A percentile compares a stretch with the other conserved stretches of the same genome.
These are phyloP conservation scores for Trochalopteron elliotii DNA, from an alignment of 2,113 vertebrate species.

Conservation along the genomic window DNA sequence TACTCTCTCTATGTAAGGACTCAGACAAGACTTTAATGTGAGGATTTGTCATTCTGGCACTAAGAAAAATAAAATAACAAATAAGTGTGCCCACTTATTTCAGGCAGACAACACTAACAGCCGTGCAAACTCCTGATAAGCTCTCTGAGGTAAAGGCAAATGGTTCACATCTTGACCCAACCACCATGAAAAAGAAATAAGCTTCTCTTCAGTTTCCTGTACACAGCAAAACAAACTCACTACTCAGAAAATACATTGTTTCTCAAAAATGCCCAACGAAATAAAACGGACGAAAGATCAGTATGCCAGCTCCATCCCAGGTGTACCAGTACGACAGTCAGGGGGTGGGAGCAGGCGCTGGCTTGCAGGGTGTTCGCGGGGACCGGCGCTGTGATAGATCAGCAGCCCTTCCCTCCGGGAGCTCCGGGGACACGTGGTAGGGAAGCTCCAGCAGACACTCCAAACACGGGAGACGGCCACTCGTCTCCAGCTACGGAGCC, in stretches of 20 bases:
- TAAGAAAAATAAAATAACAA: neutral
- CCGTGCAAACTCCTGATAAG: neutral
- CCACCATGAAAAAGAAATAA: neutral
- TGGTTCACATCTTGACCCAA: neutral
- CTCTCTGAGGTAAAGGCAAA: neutral
- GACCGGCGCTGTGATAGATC: neutral
- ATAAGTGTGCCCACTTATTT: neutral
- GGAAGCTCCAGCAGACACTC: neutral
- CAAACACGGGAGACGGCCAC: neutral
- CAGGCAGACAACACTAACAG: neutral
- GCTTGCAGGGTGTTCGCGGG: neutral
- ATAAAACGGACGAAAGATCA: neutral
- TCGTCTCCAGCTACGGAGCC: neutral
- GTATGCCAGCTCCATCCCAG: neutral
- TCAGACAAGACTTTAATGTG: neutral
- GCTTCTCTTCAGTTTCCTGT: neutral
- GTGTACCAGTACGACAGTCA: neutral
- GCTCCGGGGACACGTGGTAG: neutral
- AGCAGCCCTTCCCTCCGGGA: neutral
- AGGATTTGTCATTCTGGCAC: neutral
- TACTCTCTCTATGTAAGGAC: neutral
- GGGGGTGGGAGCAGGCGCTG: accelerated
- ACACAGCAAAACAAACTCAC: neutral
- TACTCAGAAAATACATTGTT: neutral
- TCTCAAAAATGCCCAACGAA: neutral